Percentiles rank a stretch among this genome's conserved stretches.
Conservation (phyloP, 2,888 invertebrate species). For the Mystacides longicornis region DNA sequence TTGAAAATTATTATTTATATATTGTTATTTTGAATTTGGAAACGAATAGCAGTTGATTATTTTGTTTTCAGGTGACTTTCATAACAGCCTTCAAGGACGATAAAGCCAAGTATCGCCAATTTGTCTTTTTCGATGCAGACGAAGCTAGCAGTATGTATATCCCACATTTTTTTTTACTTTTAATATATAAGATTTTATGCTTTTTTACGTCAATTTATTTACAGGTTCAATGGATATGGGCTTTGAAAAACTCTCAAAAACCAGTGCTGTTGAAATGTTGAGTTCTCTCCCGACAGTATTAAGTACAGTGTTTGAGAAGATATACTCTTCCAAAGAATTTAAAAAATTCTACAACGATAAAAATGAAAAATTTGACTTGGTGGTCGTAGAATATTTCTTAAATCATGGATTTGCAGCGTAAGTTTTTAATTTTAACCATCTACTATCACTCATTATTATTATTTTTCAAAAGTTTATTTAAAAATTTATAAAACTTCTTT, state of each 20-base stretch:
- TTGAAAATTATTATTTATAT: too few species aligned
- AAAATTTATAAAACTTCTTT: too few species aligned
- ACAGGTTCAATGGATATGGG: not conserved
- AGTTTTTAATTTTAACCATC: not conserved
- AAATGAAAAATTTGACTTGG: conserved; percentile 19
- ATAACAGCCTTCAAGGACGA: too few species aligned
- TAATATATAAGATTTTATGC: too few species aligned
- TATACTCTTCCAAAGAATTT: not conserved
- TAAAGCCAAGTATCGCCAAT: too few species aligned
- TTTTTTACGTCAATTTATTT: too few species aligned
- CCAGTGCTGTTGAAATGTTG: not conserved
- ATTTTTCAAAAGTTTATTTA: not conserved
- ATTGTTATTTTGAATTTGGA: too few species aligned
- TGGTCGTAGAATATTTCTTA: conserved; percentile 21
- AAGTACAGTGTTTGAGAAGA: not conserved
- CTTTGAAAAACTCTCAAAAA: not conserved
- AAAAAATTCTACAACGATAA: conserved; percentile 14
- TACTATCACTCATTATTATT: not conserved
- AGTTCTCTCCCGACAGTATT: not conserved
- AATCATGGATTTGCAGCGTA: conserved; percentile 20
- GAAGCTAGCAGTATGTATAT: too few species aligned
- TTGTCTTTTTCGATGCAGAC: too few species aligned
- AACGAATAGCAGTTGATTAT: too few species aligned
- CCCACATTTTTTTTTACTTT: too few species aligned
- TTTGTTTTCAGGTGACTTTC: too few species aligned